Evolutionary conservation across 2,797 vertebrate species (phyloP).

Genomic region (Myotis vivesi): DNA sequence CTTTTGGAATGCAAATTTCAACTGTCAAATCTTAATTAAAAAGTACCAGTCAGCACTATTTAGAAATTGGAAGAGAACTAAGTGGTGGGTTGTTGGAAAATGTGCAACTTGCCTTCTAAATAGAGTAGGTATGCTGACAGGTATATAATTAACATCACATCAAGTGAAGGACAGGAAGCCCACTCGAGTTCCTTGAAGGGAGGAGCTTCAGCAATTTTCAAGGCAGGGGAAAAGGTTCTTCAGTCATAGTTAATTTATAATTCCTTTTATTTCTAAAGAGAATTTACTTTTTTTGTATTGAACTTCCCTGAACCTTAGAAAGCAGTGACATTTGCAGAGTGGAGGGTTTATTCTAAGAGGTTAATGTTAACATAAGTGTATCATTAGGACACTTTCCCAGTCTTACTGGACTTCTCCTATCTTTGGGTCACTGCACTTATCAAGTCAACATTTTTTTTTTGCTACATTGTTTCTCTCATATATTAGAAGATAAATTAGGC

Average conservation of each 20-base stretch:
- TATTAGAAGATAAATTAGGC: background rate
- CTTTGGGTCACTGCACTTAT: background rate
- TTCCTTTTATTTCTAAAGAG: conserved; percentile 72
- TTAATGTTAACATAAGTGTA: conserved; percentile 46
- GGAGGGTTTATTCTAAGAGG: conserved; percentile 16
- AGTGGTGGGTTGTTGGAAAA: conserved; percentile 83
- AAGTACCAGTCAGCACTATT: conserved; percentile 85
- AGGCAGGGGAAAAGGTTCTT: conserved; percentile 63
- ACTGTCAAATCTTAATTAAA: conserved; percentile 87
- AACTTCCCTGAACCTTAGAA: conserved; percentile 66
- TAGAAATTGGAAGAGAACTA: conserved; percentile 85
- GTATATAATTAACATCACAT: conserved; percentile 84
- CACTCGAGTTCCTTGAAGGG: conserved; percentile 65
- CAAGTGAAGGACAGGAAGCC: conserved; percentile 80
- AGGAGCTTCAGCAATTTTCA: conserved; percentile 74
- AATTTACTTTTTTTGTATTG: conserved; percentile 58
- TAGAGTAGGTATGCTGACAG: conserved; percentile 84
- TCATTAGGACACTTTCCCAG: background rate
- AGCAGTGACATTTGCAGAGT: conserved; percentile 28
- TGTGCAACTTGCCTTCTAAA: conserved; percentile 80
- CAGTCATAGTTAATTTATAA: conserved; percentile 74
- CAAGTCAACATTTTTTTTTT: background rate
- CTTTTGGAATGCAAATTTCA: conserved; percentile 88
- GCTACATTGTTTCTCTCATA: background rate
- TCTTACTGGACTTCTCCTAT: background rate